Percentiles rank a stretch among this genome's conserved stretches.
These are phyloP conservation scores for Marisa cornuarietis DNA, from an alignment of 1,140 invertebrate genomes.

Conservation along the genomic window DNA sequence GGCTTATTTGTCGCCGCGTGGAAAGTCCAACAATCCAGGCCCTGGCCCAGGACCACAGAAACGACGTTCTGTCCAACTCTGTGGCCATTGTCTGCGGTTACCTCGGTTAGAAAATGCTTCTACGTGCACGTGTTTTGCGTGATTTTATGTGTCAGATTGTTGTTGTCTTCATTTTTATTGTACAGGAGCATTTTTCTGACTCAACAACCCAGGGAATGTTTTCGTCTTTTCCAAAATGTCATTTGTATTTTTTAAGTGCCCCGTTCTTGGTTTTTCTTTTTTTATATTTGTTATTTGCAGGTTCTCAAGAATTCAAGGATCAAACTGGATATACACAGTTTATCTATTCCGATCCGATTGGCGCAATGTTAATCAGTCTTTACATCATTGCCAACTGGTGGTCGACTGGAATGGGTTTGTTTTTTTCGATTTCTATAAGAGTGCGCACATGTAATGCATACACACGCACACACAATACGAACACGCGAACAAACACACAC, in stretches of 20 bases:
- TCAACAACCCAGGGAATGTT: too few relatives aligned
- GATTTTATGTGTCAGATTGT: too few relatives aligned
- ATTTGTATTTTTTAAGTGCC: too few relatives aligned
- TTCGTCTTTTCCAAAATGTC: too few relatives aligned
- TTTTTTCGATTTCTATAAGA: neutral
- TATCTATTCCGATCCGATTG: slow-evolving; percentile 66
- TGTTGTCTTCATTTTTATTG: too few relatives aligned
- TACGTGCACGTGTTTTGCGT: too few relatives aligned
- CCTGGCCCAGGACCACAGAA: slow-evolving; percentile 66
- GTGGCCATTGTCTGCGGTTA: slow-evolving; percentile 60
- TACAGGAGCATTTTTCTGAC: too few relatives aligned
- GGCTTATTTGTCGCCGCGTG: slow-evolving; percentile 60
- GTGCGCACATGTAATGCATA: too few relatives aligned
- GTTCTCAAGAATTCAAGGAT: slow-evolving; percentile 42
- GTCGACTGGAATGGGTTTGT: slow-evolving; percentile 55
- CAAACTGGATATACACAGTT: slow-evolving; percentile 30
- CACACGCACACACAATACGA: too few relatives aligned
- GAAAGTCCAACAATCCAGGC: slow-evolving; percentile 57
- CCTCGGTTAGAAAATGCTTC: slow-evolving; percentile 37
- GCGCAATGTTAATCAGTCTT: slow-evolving; percentile 65
- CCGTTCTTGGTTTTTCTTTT: too few relatives aligned
- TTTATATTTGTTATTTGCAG: neutral
- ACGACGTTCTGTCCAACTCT: slow-evolving; percentile 67
- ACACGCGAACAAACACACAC: too few relatives aligned
- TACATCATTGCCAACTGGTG: slow-evolving; percentile 64